A percentile compares a stretch with the other conserved stretches of the same genome.
phyloP scores from a whole-genome alignment of 1,140 invertebrate genomes.

The Hycleus phaleratus region DNA sequence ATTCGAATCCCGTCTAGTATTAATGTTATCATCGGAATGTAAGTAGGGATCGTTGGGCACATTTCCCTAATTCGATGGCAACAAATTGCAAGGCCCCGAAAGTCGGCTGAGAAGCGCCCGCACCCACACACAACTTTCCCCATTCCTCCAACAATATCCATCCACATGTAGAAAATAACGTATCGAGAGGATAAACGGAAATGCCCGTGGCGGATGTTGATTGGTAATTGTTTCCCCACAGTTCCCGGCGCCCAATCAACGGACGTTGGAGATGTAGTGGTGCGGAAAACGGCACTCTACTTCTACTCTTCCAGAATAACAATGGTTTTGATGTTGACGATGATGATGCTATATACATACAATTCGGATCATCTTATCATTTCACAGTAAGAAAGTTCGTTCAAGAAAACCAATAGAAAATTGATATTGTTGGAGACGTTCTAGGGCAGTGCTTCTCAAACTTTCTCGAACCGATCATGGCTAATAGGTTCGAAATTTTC shows the following conservation, averaged over 20 bases:
- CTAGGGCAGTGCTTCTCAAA: neutral
- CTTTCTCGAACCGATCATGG: too few relatives aligned
- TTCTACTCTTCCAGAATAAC: constrained; percentile 31
- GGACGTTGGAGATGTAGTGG: constrained; percentile 28
- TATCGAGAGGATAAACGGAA: neutral
- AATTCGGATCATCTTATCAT: neutral
- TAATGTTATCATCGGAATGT: constrained; percentile 25
- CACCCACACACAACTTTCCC: too few relatives aligned
- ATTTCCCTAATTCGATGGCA: constrained; percentile 35
- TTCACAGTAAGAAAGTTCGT: too few relatives aligned
- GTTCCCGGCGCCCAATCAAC: constrained; percentile 31
- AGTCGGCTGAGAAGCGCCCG: constrained; percentile 6
- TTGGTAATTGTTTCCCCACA: constrained; percentile 40
- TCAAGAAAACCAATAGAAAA: constrained; percentile 6
- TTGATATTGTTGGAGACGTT: constrained; percentile 8
- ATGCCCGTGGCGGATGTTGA: constrained; percentile 32
- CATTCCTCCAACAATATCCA: too few relatives aligned
- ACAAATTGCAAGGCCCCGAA: constrained; percentile 25
- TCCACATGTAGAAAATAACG: too few relatives aligned
- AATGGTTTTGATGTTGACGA: constrained; percentile 13
- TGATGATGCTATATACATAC: neutral
- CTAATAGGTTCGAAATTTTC: too few relatives aligned
- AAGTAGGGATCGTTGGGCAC: constrained; percentile 24
- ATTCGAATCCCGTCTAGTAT: constrained; percentile 21
- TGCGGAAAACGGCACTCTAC: constrained; percentile 35